These are phyloP conservation scores for Crotalus helleri DNA, from an alignment of 2,113 vertebrate species.

Conservation along the genomic window DNA sequence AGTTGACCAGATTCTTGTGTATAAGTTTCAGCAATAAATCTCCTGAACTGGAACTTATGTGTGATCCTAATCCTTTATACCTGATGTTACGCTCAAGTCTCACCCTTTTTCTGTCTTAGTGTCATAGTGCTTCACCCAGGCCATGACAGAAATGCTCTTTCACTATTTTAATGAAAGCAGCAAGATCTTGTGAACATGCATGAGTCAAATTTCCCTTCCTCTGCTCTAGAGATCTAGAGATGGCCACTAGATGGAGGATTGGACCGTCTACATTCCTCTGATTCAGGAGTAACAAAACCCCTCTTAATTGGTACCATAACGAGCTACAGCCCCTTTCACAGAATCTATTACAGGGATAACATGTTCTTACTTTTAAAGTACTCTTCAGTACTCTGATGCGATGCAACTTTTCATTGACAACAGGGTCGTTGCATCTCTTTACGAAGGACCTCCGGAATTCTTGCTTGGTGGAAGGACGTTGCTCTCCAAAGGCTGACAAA, in stretches of 20 bases:
- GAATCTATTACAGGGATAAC: background rate
- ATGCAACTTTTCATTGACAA: slow-evolving; percentile 87
- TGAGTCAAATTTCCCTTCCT: background rate
- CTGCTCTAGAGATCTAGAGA: background rate
- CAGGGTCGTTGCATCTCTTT: slow-evolving; percentile 81
- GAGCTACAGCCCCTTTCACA: background rate
- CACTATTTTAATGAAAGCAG: background rate
- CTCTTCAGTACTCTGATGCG: slow-evolving; percentile 86
- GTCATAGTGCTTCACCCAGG: background rate
- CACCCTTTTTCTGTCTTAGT: background rate
- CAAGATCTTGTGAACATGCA: background rate
- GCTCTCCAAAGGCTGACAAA: slow-evolving; percentile 81
- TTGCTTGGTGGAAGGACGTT: slow-evolving; percentile 82
- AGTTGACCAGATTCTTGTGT: background rate
- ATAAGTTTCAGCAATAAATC: background rate
- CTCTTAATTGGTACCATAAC: background rate
- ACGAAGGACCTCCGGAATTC: slow-evolving; percentile 84
- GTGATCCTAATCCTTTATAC: background rate
- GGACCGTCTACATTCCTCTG: background rate
- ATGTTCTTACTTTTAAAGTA: slow-evolving; percentile 84
- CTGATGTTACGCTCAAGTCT: background rate
- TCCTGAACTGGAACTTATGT: background rate
- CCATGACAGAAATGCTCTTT: background rate
- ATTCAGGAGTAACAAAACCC: background rate
- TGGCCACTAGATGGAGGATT: background rate